phyloP scores from a whole-genome alignment of 2,797 vertebrate species.

The Aphelocoma californica region DNA sequence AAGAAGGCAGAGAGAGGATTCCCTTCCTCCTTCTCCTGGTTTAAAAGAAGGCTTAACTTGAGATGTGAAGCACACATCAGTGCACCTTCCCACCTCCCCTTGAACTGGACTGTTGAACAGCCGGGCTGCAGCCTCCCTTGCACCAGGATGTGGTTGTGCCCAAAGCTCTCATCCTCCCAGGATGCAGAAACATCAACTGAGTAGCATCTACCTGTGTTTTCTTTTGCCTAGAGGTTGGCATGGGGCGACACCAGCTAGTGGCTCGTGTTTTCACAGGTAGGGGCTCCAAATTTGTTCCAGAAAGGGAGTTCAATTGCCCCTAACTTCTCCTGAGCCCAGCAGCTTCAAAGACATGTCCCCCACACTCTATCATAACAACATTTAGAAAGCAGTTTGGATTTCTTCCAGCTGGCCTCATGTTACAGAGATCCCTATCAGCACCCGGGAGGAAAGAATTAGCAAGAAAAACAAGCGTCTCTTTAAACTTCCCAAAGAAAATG shows the following conservation, averaged over 20 bases:
- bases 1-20: not conserved
- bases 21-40: not conserved
- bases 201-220: not conserved
- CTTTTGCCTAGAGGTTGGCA: not conserved
- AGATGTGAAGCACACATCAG: not conserved
- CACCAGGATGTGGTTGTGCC: not conserved
- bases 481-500: conserved; percentile 43
- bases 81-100: not conserved
- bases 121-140: not conserved
- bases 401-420: conserved; percentile 37
- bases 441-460: conserved; percentile 53
- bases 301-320: not conserved
- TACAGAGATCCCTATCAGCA: conserved; percentile 52
- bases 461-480: conserved; percentile 19
- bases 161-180: not conserved
- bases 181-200: not conserved
- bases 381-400: conserved; percentile 49
- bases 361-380: conserved; percentile 41
- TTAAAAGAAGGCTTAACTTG: not conserved
- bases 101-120: not conserved
- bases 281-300: not conserved
- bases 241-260: not conserved
- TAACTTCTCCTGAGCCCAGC: conserved; percentile 29
- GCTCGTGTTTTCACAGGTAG: not conserved
- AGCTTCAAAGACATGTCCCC: conserved; percentile 55